Evolutionary conservation across 2,113 vertebrate species (phyloP).

Genomic region (Paraplagusia blochii): DNA sequence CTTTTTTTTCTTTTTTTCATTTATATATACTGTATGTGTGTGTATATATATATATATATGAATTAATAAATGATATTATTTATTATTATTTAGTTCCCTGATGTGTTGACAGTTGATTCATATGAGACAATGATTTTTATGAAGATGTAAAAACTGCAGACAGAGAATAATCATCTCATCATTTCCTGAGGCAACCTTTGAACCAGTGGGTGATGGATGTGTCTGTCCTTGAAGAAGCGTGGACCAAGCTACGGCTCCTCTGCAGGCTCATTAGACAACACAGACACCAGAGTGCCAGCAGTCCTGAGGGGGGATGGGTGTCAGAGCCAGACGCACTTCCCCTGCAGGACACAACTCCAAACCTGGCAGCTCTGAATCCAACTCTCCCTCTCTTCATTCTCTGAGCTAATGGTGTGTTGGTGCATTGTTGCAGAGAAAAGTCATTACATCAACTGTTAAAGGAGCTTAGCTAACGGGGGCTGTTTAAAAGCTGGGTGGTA

Average conservation of each 20-base stretch:
- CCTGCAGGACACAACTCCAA: conserved; percentile 16
- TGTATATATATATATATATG: too few relatives aligned
- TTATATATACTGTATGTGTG: too few relatives aligned
- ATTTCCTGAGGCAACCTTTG: conserved; percentile 45
- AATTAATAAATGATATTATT: too few relatives aligned
- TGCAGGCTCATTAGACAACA: conserved; percentile 50
- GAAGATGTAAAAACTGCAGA: neutral
- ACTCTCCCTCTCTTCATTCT: conserved; percentile 5
- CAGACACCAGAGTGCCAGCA: conserved; percentile 40
- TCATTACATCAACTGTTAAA: conserved; percentile 18
- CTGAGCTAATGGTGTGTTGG: conserved; percentile 13
- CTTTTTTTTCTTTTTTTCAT: too few relatives aligned
- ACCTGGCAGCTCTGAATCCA: conserved; percentile 3
- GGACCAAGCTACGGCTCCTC: conserved; percentile 4
- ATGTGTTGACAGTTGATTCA: too few relatives aligned
- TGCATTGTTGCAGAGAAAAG: conserved; percentile 9
- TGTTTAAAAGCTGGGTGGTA: neutral
- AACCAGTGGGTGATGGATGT: conserved; percentile 58
- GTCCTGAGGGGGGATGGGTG: conserved; percentile 57
- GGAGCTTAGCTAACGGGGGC: neutral
- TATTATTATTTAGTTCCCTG: too few relatives aligned
- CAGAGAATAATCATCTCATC: conserved; percentile 56
- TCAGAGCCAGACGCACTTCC: conserved; percentile 32
- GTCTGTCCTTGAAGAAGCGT: conserved; percentile 42
- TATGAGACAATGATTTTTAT: too few relatives aligned